Base-by-base conservation (phyloP, 2,888 invertebrate species). In the Autographa pulchrina region DNA sequence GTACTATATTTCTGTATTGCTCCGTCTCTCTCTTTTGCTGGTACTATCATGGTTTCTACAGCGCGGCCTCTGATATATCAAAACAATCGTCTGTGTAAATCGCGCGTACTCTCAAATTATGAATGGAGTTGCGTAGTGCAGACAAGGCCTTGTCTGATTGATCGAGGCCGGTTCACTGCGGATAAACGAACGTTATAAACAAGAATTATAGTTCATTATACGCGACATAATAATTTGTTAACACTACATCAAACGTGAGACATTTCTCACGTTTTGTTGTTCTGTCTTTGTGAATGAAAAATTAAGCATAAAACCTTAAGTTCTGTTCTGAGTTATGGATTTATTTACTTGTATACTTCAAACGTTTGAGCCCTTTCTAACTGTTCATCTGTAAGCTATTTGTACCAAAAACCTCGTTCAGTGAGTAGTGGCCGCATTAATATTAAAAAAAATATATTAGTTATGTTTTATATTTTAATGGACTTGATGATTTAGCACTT, bases 101-200 rank as follows among this genome's bases (percentile, higher is more conserved):
- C 20, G 38, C 25, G 73, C 70, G 58, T 64, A 65, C 60, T 76
- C 65, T 60, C 61, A 72, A 70, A 69, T 82, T 80, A 83, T 85
- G 82, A 85, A 85, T 85, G 85, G 70, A 83, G 63, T 67, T 63
- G 64, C 67, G 75, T 82, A 73, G 79, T 35, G 72, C 69, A 62
- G 75, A 79, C 85, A 85, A 85, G 84, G 85, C 70, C 72, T 13
- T 32, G 54, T 20, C 63, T 78, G 84, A 83, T 69, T 74, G 56
- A 83, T 80, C 78, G 84, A 85, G 84, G 84, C n/a, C 78, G 54
- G 25, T 41, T 8, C 63, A 62, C 64, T 25, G 75, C 31, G 65
- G 56, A 73, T 76, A 75, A 78, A 75, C 60, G 61, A 61, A 70
- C 67, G 65, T 78, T 75, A 75, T 75, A 80, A 80, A 80, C 82